Base-by-base conservation (phyloP, 2,888 invertebrate species). In the Plagodis pulveraria region DNA sequence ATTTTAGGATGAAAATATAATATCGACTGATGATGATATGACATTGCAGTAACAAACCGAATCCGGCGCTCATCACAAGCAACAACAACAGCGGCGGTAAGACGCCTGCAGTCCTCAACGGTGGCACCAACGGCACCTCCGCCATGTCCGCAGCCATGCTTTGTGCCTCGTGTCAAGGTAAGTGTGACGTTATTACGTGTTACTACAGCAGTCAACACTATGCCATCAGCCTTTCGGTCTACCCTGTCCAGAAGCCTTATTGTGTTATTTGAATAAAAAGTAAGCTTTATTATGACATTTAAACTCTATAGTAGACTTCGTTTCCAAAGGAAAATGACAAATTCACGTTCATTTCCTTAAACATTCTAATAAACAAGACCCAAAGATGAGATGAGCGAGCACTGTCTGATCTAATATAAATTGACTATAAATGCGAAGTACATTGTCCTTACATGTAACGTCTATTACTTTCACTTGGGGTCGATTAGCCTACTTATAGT, bases 11-110 rank as follows among this genome's bases (percentile, higher is more conserved):
- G n/a, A 45, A n/a, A 10, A 50, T 40, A 55, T 22, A 42, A 35
- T 56, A 42, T 22, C 36, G 52, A 12, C 51, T 62, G 62, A 50
- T 36, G 42, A 38, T 10, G 10, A 9, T 50, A 6, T 50, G 35
- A 11, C n/a, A 46, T 94, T 94, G 66, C 93, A 96, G 96, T 92
- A 98, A 97, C 93, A 98, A 98, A 87, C 96, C 97, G 77, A 98
- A 96, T 94, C 95, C 96, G 78, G 96, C 97, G 78, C 95, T 96
- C 77, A 94, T 96, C 76, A 94, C 95, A 69, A 94, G 94, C 80
- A 95, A 94, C 75, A 95, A 95, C 83, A 76, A 76, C 71, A 71
- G 78, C 70, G 76, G 79, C 68, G 77, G 80, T 72, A 83, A 84
- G 67, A 78, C 91, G 68, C 94, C 94, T 67, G 94, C 94, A 71